A percentile compares a stretch with the other conserved stretches of the same genome.
phyloP scores from a whole-genome alignment of 2,888 invertebrate species.

The Osedax fenrisi region DNA sequence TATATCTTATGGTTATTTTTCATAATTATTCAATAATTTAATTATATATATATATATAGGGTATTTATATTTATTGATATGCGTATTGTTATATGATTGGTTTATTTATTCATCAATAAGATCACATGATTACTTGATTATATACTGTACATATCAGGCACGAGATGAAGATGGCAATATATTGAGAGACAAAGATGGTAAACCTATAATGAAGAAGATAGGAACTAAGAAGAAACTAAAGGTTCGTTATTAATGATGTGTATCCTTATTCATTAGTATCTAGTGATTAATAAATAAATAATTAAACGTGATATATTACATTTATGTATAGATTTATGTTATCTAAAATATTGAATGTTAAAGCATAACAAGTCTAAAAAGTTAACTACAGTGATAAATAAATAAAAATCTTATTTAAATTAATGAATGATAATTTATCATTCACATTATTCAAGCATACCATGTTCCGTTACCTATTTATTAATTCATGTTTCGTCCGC shows the following conservation, averaged over 20 bases:
- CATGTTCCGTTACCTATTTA: too few species aligned
- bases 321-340: too few species aligned
- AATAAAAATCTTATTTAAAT: too few species aligned
- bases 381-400: background rate
- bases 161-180: conserved; percentile 40
- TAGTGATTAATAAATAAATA: too few species aligned
- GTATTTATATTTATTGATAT: background rate
- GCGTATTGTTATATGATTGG: background rate
- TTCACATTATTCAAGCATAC: too few species aligned
- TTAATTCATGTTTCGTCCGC: background rate
- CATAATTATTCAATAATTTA: background rate
- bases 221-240: conserved; percentile 36
- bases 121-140: too few species aligned
- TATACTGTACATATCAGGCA: too few species aligned
- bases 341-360: too few species aligned
- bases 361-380: background rate
- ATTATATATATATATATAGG: background rate
- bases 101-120: background rate
- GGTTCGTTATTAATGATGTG: conserved; percentile 18
- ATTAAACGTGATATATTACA: too few species aligned
- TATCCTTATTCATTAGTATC: too few species aligned
- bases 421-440: too few species aligned
- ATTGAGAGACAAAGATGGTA: conserved; percentile 33
- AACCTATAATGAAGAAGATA: conserved; percentile 33
- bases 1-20: background rate